Evolutionary conservation across 2,888 invertebrate genomes (phyloP), one percentile per base, ranked within the genome.

Genomic region (Diaperis boleti): DNA sequence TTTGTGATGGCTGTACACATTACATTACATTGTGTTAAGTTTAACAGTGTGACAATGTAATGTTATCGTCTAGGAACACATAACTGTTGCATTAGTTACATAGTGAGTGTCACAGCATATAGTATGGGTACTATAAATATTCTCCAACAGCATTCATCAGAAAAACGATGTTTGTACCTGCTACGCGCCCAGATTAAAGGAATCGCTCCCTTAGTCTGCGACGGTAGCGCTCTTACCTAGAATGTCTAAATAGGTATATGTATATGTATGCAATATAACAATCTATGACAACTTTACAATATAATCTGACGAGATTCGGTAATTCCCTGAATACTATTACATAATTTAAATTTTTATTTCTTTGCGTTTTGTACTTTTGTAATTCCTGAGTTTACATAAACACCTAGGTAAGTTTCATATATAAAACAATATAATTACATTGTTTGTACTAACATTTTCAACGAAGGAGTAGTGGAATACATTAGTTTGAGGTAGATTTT

Each of bases 1-100:
- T 72, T 73, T 68, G 69, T 71, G 74, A 70, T 74, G 71, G 71
- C 68, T 71, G 70, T 72, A 74, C 72, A 73, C 73, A 74, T 70
- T 72, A 73, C 76, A 76, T 75, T 76, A 73, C 74, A 77, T 74
- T 69, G 74, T 76, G 74, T 69, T 68, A 64, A 68, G 63, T 72
- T 72, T 69, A 75, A 74, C 73, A 72, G 69, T 71, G 78, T 79
- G 79, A 78, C 78, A 79, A 78, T 79, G 78, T 78, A 78, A 78
- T 77, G 77, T 77, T 78, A 72, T 74, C 72, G 74, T 75, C 73
- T 76, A 76, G 75, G 74, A 78, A 79, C 78, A 78, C 75, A 73
- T 66, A 71, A 62, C 63, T 65, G 62, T 64, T 67, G 64, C 62
- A 49, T 65, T 69, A 66, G 69, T 67, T 67, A 67, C 64, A 68